Evolutionary conservation across 2,797 vertebrate species (phyloP).

Genomic region (Chloroceryle inda): DNA sequence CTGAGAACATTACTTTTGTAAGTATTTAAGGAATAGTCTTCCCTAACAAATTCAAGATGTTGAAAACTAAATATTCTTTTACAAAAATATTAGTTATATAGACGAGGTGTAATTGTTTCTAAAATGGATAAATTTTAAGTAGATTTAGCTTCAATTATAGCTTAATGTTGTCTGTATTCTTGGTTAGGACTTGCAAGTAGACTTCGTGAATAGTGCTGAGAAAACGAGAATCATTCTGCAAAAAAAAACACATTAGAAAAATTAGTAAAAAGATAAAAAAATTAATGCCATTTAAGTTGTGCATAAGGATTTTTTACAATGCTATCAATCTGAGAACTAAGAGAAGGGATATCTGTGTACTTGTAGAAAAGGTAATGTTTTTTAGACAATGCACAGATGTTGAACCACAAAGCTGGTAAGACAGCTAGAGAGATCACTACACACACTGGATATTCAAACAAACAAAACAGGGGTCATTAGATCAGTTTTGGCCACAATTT

Average conservation of each 20-base stretch:
- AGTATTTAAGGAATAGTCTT: conserved; percentile 73
- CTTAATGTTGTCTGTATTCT: conserved; percentile 89
- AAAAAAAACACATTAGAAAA: neutral
- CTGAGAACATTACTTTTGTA: conserved; percentile 76
- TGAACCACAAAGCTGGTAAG: neutral
- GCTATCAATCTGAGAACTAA: neutral
- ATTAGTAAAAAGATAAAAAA: neutral
- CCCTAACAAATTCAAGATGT: conserved; percentile 72
- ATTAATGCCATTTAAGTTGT: neutral
- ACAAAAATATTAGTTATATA: conserved; percentile 74
- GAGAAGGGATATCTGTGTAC: neutral
- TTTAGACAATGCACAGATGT: neutral
- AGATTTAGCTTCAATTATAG: conserved; percentile 78
- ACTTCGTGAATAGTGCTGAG: conserved; percentile 93
- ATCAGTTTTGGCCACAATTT: neutral
- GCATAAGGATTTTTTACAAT: neutral
- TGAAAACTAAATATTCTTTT: conserved; percentile 74
- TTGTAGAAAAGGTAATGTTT: neutral
- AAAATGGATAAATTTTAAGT: conserved; percentile 59
- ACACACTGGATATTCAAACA: neutral
- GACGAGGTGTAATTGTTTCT: conserved; percentile 71
- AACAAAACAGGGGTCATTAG: neutral
- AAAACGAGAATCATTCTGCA: conserved; percentile 92
- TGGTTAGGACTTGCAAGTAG: conserved; percentile 91
- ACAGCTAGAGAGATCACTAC: neutral